A percentile compares a stretch with the other conserved stretches of the same genome.
Evolutionary conservation across 2,797 vertebrate genomes (phyloP).

Genomic region (Scolopax rusticola): DNA sequence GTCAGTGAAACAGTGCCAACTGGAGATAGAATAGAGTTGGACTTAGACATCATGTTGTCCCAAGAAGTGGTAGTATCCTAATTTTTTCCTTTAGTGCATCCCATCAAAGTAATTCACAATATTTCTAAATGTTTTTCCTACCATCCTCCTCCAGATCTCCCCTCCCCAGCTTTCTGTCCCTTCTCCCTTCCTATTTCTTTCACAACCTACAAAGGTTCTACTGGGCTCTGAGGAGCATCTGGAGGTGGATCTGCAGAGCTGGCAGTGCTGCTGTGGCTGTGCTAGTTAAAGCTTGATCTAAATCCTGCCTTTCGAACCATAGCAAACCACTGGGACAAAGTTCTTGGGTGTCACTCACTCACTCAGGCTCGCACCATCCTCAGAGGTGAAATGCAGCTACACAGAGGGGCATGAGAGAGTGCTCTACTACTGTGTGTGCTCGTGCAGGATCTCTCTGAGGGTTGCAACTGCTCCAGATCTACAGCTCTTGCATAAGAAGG

Average conservation of each 20-base stretch:
- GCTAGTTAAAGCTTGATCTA: not conserved
- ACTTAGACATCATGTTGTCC: not conserved
- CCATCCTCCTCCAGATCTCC: not conserved
- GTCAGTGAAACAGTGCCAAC: not conserved
- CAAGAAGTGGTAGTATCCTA: not conserved
- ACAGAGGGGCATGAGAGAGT: not conserved
- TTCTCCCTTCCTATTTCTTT: constrained; percentile 39
- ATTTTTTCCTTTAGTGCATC: not conserved
- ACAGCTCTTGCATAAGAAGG: not conserved
- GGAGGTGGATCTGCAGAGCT: not conserved
- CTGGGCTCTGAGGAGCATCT: constrained; percentile 30
- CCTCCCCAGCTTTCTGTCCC: not conserved
- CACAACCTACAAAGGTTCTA: constrained; percentile 13
- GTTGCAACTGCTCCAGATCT: not conserved
- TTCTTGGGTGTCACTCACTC: constrained; percentile 59
- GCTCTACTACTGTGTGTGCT: not conserved
- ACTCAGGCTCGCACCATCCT: constrained; percentile 9
- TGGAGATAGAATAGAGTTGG: not conserved
- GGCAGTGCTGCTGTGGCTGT: not conserved
- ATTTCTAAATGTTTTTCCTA: not conserved
- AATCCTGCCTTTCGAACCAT: constrained; percentile 35
- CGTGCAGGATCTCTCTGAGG: not conserved
- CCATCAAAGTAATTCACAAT: not conserved
- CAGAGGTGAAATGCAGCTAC: not conserved
- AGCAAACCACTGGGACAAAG: constrained; percentile 45